Conservation (phyloP, 2,888 invertebrate species). For the Andrena praecox region DNA sequence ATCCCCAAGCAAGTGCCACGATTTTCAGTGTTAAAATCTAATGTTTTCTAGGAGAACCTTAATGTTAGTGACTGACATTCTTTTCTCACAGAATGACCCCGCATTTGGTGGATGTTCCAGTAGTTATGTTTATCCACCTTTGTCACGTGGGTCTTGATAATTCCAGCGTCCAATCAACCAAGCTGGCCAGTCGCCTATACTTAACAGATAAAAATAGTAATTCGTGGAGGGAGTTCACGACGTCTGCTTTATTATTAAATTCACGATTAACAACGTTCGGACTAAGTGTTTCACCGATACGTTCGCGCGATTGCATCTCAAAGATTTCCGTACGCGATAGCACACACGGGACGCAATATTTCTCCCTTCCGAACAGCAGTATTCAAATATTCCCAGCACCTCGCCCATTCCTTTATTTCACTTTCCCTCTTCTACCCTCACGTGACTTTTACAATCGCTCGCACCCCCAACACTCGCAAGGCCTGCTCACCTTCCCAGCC, state of each 20-base stretch:
- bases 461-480: neutral
- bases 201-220: conserved; percentile 20
- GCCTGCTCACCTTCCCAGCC: neutral
- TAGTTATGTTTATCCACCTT: neutral
- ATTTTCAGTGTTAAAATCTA: too few species aligned
- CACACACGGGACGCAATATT: too few species aligned
- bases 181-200: neutral
- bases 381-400: too few species aligned
- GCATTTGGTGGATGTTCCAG: too few species aligned
- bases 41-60: too few species aligned
- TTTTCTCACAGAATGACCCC: too few species aligned
- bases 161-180: neutral
- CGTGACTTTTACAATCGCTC: too few species aligned
- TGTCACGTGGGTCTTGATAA: conserved; percentile 5
- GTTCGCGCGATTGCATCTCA: neutral
- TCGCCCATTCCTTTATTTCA: too few species aligned
- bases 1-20: too few species aligned
- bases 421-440: too few species aligned
- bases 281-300: neutral
- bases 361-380: too few species aligned
- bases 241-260: neutral
- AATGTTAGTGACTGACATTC: too few species aligned
- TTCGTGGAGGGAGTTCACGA: neutral
- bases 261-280: neutral
- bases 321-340: neutral